Evolutionary conservation across 2,113 vertebrate species (phyloP).

Genomic region (Onychorhynchus coronatus): DNA sequence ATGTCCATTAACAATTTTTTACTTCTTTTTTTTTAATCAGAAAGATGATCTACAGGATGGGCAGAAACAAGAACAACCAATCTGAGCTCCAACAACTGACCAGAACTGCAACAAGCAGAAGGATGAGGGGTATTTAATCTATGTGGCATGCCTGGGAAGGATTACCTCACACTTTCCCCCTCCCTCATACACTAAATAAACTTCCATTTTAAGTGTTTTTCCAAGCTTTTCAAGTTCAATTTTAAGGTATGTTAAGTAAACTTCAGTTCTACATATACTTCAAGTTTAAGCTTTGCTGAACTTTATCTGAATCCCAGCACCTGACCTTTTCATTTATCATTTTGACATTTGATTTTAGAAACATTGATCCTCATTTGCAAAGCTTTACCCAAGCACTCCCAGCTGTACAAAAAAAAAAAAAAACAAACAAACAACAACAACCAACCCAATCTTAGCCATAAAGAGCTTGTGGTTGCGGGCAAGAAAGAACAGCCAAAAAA

Average conservation of each 20-base stretch:
- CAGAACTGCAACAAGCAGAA: not conserved
- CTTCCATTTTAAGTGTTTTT: not conserved
- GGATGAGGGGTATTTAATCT: rapidly evolving
- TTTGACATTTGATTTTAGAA: not conserved
- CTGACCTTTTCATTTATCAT: not conserved
- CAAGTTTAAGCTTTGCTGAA: not conserved
- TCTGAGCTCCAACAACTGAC: not conserved
- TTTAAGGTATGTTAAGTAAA: not conserved
- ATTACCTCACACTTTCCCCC: not conserved
- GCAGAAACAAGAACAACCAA: not conserved
- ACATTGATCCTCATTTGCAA: not conserved
- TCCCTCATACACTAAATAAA: not conserved
- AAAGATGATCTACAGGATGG: not conserved
- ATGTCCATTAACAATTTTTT: not conserved
- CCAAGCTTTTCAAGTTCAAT: not conserved
- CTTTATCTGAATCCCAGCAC: not conserved
- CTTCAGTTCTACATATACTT: not conserved
- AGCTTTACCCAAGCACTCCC: not conserved
- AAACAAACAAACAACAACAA: too few relatives aligned
- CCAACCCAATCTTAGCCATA: not conserved
- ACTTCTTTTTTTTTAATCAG: not conserved
- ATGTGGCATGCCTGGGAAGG: not conserved
- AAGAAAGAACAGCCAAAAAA: conserved; percentile 25
- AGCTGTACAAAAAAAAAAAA: not conserved
- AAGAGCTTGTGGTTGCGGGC: not conserved